These are phyloP conservation scores for Cryptotis parvus DNA, from an alignment of 2,113 vertebrate genomes.

Conservation along the genomic window DNA sequence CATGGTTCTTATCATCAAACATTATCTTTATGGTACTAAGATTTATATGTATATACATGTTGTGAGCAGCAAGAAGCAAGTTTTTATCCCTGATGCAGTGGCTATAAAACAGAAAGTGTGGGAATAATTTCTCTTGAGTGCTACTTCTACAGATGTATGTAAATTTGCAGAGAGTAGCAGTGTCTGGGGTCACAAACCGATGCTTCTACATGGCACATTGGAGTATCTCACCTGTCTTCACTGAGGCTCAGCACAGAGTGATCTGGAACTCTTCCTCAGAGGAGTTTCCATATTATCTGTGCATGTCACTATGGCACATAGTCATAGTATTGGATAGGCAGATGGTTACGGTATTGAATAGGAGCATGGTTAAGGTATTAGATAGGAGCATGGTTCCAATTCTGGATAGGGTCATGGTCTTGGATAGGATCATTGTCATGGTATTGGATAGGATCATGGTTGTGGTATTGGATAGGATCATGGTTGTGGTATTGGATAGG, in stretches of 20 bases:
- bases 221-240: conserved; percentile 13
- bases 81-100: background rate
- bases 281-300: background rate
- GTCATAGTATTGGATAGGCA: too few species aligned
- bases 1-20: background rate
- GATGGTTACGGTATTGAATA: too few species aligned
- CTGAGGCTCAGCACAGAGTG: background rate
- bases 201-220: background rate
- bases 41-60: too few species aligned
- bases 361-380: too few species aligned
- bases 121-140: too few species aligned
- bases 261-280: background rate
- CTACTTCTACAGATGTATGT: background rate
- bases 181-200: background rate
- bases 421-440: too few species aligned
- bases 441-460: too few species aligned
- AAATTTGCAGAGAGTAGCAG: background rate
- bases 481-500: too few species aligned
- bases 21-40: background rate
- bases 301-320: background rate
- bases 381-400: too few species aligned
- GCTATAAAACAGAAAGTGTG: too few species aligned
- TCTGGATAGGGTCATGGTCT: too few species aligned
- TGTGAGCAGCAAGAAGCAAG: background rate
- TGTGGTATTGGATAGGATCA: too few species aligned